Conservation (phyloP, 64 coral and sea anemone genomes). For the Montipora cactus region DNA sequence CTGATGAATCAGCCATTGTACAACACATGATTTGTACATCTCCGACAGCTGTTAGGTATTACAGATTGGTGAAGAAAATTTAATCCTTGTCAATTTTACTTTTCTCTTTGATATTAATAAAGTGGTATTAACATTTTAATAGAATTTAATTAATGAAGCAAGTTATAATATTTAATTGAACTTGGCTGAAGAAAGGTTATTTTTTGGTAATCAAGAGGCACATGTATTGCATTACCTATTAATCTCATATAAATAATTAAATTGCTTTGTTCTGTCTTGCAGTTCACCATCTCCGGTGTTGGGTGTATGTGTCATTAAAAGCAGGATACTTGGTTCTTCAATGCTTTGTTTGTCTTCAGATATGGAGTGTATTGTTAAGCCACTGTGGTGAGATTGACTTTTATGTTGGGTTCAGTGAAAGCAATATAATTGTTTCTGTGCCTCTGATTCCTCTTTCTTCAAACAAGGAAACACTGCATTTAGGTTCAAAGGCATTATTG, state of each 20-base stretch:
- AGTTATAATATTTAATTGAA: too few relatives aligned
- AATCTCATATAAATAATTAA: too few relatives aligned
- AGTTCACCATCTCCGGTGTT: conserved; percentile 64
- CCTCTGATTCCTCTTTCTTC: too few relatives aligned
- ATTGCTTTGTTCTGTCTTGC: background rate
- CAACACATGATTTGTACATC: conserved; percentile 96
- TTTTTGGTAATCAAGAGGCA: too few relatives aligned
- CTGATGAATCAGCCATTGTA: conserved; percentile 82
- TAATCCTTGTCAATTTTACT: too few relatives aligned
- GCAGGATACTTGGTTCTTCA: conserved; percentile 78
- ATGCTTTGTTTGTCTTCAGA: conserved; percentile 81
- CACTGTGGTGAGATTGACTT: conserved; percentile 50
- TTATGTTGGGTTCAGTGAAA: background rate
- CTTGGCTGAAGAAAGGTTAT: too few relatives aligned
- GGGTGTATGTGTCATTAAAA: conserved; percentile 82
- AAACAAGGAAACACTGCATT: too few relatives aligned
- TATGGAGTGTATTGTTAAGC: conserved; percentile 88
- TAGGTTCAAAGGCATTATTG: too few relatives aligned
- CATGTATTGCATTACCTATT: too few relatives aligned
- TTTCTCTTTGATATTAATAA: too few relatives aligned
- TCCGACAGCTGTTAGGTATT: conserved; percentile 78
- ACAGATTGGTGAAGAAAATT: too few relatives aligned
- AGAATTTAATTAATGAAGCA: too few relatives aligned
- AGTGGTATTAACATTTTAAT: background rate
- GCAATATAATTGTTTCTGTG: background rate